Conservation (phyloP, 2,113 vertebrate genomes). For the Hucho hucho region DNA sequence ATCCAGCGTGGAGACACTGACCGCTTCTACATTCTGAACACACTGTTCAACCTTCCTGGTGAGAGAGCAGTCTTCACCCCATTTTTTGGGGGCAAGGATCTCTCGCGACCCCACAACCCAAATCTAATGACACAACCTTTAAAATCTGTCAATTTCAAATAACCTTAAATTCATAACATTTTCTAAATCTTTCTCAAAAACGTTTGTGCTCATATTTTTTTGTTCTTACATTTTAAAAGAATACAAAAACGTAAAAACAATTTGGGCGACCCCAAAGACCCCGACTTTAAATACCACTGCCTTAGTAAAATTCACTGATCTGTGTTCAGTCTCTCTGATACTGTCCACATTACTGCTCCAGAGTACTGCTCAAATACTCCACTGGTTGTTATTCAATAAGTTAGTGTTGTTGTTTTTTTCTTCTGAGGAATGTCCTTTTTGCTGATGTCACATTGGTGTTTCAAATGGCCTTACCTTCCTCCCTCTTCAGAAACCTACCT, state of each 20-base stretch:
- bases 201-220: no score
- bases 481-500: conserved; percentile 90
- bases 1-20: conserved; percentile 99
- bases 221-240: no score
- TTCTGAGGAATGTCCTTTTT: background rate
- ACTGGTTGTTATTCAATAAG: background rate
- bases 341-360: background rate
- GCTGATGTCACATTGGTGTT: background rate
- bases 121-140: background rate
- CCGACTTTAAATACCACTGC: background rate
- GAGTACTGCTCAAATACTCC: background rate
- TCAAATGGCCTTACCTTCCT: background rate
- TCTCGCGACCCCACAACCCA: background rate
- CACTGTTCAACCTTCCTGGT: conserved; percentile 98
- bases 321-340: background rate
- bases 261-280: background rate
- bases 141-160: no score
- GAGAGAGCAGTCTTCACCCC: conserved; percentile 8
- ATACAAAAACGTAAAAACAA: no score
- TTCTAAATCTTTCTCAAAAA: no score
- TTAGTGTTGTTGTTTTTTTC: background rate
- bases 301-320: background rate
- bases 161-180: no score
- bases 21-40: conserved; percentile 98
- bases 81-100: background rate